Evolutionary conservation across 2,888 invertebrate genomes (phyloP).

Genomic region (Operophtera brumata): DNA sequence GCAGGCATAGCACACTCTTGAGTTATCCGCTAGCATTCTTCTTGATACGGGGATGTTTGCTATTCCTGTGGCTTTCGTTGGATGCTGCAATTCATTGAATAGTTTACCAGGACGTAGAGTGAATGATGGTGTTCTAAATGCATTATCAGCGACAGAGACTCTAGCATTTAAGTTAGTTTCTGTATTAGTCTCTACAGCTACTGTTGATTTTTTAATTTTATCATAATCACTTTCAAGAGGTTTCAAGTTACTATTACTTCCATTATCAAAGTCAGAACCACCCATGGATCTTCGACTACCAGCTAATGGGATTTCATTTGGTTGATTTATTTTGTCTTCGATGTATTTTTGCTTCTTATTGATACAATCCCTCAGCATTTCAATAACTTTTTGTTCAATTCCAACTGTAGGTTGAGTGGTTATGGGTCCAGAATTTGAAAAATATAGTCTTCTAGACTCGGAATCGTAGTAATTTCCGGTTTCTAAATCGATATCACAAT

Average conservation of each 20-base stretch:
- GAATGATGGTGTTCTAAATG: background rate
- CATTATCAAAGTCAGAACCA: background rate
- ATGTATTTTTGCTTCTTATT: slow-evolving; percentile 9
- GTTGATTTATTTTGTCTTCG: background rate
- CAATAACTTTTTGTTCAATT: slow-evolving; percentile 4
- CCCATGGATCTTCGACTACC: slow-evolving; percentile 16
- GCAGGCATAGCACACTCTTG: slow-evolving; percentile 63
- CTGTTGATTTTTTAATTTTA: background rate
- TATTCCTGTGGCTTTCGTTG: slow-evolving; percentile 43
- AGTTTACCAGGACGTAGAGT: slow-evolving; percentile 6
- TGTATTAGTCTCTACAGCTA: background rate
- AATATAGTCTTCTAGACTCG: background rate
- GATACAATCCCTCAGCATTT: slow-evolving; percentile 25
- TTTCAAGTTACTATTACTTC: background rate
- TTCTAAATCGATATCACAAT: slow-evolving; percentile 9
- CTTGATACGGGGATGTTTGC: slow-evolving; percentile 28
- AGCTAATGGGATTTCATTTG: background rate
- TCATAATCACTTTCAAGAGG: background rate
- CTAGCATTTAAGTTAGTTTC: background rate
- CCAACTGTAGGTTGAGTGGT: background rate
- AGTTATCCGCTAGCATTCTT: background rate
- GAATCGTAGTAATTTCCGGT: background rate
- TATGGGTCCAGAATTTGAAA: background rate
- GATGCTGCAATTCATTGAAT: slow-evolving; percentile 33
- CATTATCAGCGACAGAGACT: background rate